Evolutionary conservation across 2,888 invertebrate genomes (phyloP).

Genomic region (Brachypalpus laphriformis): DNA sequence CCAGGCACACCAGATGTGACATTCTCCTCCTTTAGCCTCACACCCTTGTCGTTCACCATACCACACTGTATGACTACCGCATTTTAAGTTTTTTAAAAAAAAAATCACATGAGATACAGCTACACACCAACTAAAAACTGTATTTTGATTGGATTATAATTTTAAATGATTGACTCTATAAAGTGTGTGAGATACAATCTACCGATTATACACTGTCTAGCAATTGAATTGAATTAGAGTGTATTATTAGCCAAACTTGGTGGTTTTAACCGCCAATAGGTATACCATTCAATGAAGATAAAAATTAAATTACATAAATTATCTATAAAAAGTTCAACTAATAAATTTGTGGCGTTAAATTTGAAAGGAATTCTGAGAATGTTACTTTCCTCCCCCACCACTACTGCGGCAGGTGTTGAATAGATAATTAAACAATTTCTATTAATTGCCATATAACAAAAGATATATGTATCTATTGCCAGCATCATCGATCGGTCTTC

Average conservation of each 20-base stretch:
- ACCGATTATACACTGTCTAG: conserved; percentile 38
- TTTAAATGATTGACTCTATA: conserved; percentile 67
- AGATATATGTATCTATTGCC: conserved; percentile 34
- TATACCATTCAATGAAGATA: conserved; percentile 9
- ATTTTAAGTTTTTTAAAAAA: conserved; percentile 19
- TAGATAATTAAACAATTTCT: conserved; percentile 36
- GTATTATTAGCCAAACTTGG: conserved; percentile 60
- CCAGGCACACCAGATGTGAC: conserved; percentile 55
- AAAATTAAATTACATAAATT: conserved; percentile 1
- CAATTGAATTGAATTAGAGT: conserved; percentile 52
- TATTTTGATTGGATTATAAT: conserved; percentile 71
- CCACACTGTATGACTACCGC: conserved; percentile 29
- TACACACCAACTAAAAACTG: conserved; percentile 29
- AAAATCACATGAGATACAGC: conserved; percentile 2
- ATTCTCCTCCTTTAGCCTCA: conserved; percentile 25
- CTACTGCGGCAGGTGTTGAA: conserved; percentile 30
- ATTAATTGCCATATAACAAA: conserved; percentile 33
- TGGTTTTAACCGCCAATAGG: not conserved
- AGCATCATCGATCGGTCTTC: conserved; percentile 29
- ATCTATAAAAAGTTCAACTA: not conserved
- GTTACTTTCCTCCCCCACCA: not conserved
- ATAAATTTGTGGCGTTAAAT: not conserved
- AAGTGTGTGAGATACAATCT: conserved; percentile 59
- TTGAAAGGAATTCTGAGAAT: not conserved
- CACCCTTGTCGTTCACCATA: not conserved